These are phyloP conservation scores for Odocoileus virginianus DNA, from an alignment of 2,113 vertebrate species.

Conservation along the genomic window DNA sequence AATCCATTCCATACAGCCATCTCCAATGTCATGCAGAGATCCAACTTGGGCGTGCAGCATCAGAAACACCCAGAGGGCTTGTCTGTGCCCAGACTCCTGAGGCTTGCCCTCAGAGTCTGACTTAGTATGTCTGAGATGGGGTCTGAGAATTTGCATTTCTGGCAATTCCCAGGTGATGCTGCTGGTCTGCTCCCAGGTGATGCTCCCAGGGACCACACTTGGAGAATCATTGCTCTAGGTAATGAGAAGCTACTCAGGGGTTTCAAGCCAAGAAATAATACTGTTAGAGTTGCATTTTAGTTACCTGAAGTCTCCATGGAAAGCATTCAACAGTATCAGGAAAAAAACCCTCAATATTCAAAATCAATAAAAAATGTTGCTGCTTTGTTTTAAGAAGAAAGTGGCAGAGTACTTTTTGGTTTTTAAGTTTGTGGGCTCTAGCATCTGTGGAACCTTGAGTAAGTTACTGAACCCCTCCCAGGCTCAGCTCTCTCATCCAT, in stretches of 20 bases:
- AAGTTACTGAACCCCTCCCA: not conserved
- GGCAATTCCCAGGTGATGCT: not conserved
- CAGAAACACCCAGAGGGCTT: not conserved
- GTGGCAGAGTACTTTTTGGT: too few species aligned
- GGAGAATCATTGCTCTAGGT: not conserved
- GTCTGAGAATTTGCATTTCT: not conserved
- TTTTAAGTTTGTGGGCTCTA: not conserved
- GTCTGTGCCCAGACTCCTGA: not conserved
- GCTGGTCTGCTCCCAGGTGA: not conserved
- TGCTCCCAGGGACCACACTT: not conserved
- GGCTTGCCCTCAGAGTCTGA: not conserved
- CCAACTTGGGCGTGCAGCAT: not conserved
- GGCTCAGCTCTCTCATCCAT: not conserved
- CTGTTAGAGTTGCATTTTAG: not conserved
- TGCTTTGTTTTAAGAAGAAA: not conserved
- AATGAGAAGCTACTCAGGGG: not conserved
- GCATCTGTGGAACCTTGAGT: not conserved
- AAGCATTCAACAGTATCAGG: not conserved
- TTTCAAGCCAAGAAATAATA: not conserved
- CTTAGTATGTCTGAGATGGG: not conserved
- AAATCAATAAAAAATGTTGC: not conserved
- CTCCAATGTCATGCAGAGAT: fast-evolving
- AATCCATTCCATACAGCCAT: not conserved
- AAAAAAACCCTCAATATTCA: not conserved
- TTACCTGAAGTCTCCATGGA: not conserved